phyloP scores from a whole-genome alignment of 2,113 vertebrate genomes.

The Etheostoma spectabile region DNA sequence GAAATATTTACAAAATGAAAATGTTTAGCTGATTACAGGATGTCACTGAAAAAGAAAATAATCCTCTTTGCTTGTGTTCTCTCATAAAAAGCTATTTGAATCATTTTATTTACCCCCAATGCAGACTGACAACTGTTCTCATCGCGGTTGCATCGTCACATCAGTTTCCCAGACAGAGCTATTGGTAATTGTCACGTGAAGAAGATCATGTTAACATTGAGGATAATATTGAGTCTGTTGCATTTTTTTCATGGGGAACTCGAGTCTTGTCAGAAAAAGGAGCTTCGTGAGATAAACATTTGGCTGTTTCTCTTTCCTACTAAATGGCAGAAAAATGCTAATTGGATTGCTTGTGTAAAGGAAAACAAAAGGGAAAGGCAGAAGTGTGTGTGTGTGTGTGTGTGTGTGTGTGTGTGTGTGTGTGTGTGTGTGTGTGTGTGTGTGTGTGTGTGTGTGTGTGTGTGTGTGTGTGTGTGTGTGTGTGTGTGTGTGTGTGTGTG shows the following conservation, averaged over 20 bases:
- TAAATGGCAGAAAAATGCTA: constrained; percentile 85
- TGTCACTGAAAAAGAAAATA: constrained; percentile 39
- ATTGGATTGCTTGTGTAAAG: constrained; percentile 81
- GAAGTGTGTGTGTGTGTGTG: constrained; percentile 44
- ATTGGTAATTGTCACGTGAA: constrained; percentile 59
- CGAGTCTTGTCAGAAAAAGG: constrained; percentile 54
- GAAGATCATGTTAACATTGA: constrained; percentile 65
- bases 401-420: no score
- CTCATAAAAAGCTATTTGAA: constrained; percentile 44
- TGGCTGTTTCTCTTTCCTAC: constrained; percentile 71
- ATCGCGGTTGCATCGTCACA: constrained; percentile 37
- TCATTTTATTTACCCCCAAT: constrained; percentile 66
- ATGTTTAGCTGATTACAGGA: constrained; percentile 51
- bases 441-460: no score
- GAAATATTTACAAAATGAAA: constrained; percentile 48
- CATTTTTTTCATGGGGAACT: constrained; percentile 32
- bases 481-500: no score
- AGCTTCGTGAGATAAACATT: constrained; percentile 76
- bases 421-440: no score
- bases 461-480: no score
- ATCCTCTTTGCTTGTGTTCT: constrained; percentile 33
- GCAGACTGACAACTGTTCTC: constrained; percentile 49
- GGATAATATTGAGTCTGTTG: constrained; percentile 56
- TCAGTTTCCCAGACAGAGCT: constrained; percentile 50
- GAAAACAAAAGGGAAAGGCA: constrained; percentile 80